Evolutionary conservation across 2,888 invertebrate genomes (phyloP).

Genomic region (Hermaeophaga mercurialis): DNA sequence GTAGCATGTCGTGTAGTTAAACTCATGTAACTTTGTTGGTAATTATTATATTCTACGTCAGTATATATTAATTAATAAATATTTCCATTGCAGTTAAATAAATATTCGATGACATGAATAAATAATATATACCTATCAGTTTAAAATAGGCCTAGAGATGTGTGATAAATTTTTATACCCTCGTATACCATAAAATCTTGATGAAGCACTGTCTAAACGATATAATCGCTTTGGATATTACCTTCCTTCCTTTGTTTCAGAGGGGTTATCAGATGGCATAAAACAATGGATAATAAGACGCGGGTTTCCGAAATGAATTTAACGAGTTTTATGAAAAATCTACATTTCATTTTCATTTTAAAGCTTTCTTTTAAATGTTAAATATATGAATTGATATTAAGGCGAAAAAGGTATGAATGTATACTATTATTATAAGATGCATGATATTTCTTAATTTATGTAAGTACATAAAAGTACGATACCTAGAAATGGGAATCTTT

Average conservation of each 20-base stretch:
- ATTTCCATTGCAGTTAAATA: no score
- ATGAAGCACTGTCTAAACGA: background rate
- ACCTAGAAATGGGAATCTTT: no score
- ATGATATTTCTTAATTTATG: no score
- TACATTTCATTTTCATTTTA: background rate
- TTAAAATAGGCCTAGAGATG: no score
- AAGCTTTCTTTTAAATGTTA: background rate
- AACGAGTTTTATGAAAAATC: background rate
- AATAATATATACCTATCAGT: no score
- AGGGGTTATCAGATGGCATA: slow-evolving; percentile 3
- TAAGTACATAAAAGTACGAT: no score
- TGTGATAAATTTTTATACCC: background rate
- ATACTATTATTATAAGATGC: no score
- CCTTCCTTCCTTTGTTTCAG: slow-evolving; percentile 4
- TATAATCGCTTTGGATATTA: slow-evolving; percentile 2
- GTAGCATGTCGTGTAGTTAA: no score
- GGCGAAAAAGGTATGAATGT: background rate
- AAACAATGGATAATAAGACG: background rate
- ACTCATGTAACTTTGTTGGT: no score
- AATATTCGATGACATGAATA: no score
- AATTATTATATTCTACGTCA: no score
- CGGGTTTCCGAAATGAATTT: background rate
- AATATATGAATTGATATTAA: background rate
- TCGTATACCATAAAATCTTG: background rate
- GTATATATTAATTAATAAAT: no score